Conservation (phyloP, 2,113 vertebrate species). For the Azemiops feae region DNA sequence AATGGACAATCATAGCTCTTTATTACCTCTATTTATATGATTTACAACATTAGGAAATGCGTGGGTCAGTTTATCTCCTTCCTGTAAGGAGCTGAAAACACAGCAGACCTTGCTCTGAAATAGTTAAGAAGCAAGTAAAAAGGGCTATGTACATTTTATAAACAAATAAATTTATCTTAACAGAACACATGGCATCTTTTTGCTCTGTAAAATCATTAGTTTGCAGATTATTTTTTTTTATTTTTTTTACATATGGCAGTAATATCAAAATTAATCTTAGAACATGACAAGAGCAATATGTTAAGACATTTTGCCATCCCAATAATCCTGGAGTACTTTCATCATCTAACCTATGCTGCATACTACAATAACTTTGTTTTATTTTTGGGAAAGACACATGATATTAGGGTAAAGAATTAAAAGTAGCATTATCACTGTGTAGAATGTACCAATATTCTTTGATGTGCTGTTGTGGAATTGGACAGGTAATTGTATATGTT, state of each 20-base stretch:
- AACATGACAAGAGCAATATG: conserved; percentile 12
- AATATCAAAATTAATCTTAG: not conserved
- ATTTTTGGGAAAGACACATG: not conserved
- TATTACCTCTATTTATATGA: not conserved
- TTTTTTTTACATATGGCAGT: not conserved
- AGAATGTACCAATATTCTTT: not conserved
- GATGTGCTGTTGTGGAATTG: not conserved
- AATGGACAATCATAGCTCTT: not conserved
- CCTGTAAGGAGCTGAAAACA: not conserved
- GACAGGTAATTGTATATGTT: not conserved
- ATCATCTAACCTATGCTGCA: not conserved
- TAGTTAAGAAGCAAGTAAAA: not conserved
- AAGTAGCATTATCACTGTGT: not conserved
- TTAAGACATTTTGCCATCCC: not conserved
- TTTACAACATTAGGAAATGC: not conserved
- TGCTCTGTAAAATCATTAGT: conserved; percentile 6
- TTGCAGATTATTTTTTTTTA: not conserved
- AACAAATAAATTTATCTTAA: not conserved
- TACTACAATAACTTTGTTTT: not conserved
- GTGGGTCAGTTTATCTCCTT: not conserved
- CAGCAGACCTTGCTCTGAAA: not conserved
- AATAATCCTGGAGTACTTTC: not conserved
- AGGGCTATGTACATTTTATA: not conserved
- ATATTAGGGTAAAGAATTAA: not conserved
- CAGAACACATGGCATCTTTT: not conserved